Evolutionary conservation across 1,140 invertebrate species (phyloP).

Genomic region (Cyclina sinensis): DNA sequence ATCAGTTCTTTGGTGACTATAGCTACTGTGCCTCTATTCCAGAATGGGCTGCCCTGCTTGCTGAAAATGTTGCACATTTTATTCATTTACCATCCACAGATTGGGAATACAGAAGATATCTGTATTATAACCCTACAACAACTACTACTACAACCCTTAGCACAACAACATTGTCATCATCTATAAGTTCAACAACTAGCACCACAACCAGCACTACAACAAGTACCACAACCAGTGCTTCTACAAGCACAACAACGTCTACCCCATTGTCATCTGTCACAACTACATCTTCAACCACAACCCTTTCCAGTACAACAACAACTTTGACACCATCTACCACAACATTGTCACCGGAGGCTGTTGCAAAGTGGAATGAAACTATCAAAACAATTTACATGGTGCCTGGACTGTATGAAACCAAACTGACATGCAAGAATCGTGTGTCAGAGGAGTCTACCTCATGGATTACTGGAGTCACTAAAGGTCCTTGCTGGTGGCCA

Average conservation of each 20-base stretch:
- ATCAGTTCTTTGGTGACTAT: constrained; percentile 69
- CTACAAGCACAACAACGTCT: constrained; percentile 22
- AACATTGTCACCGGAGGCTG: neutral
- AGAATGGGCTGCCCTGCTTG: constrained; percentile 60
- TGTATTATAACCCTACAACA: constrained; percentile 10
- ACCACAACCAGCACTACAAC: constrained; percentile 25
- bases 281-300: neutral
- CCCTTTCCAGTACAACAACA: neutral
- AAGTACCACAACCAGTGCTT: constrained; percentile 41
- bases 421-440: constrained; percentile 64
- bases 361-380: constrained; percentile 54
- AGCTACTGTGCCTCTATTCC: constrained; percentile 58
- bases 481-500: constrained; percentile 74
- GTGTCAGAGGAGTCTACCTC: constrained; percentile 58
- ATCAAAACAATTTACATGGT: constrained; percentile 63
- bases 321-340: neutral
- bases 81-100: constrained; percentile 43
- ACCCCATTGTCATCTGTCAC: neutral
- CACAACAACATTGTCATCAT: constrained; percentile 23
- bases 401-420: constrained; percentile 62
- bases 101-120: constrained; percentile 36
- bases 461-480: constrained; percentile 67
- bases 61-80: constrained; percentile 3
- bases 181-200: constrained; percentile 19
- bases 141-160: constrained; percentile 8